Base-by-base conservation (phyloP, 2,888 invertebrate species). In the Drosophila paranaensis region DNA sequence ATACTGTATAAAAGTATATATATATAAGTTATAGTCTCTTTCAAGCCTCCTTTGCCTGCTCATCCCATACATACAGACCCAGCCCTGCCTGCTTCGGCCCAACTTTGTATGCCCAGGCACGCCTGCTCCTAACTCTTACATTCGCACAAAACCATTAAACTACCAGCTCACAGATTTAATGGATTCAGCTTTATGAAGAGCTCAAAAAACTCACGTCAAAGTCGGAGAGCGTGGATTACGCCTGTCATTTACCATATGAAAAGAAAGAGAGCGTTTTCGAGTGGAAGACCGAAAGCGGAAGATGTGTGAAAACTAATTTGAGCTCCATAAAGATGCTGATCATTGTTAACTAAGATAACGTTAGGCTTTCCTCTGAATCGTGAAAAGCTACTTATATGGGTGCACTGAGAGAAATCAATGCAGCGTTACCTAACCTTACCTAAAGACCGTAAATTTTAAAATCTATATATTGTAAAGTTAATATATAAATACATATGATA, bases 321-420 rank as follows among this genome's bases (percentile, higher is more conserved):
- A 25, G 39, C 53, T 54, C 48, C 69, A 55, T 53, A 50, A 60
- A 69, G 60, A 69, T 69, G 60, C 35, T 42, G 33, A 42, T 35
- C 46, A 66, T 69, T 67, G 60, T 68, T 55, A 25, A 10, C 30
- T 9, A 6, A 60, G 69, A 68, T 69, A 68, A 10, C 39, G 39
- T 25, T 20, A n/a, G 25, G 35, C 10, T n/a, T 20, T 37, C 39
- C 35, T 14, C 20, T 20, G 13, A 0, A 35, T 53, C 37, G 37
- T 53, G 53, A 53, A 25, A 10, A 37, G 20, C 25, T 39, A 53
- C 20, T 55, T 16, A n/a, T 33, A 13, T 10, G 13, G 2, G 13
- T 40, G 6, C 42, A 42, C 27, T 13, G 30, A 53, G 13, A 20
- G 8, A 53, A 25, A 53, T 43, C 5, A 11, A 5, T 9, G 3